Evolutionary conservation across 2,797 vertebrate species (phyloP), one percentile per base, ranked within the genome.

Genomic region (Chloroceryle amazona): DNA sequence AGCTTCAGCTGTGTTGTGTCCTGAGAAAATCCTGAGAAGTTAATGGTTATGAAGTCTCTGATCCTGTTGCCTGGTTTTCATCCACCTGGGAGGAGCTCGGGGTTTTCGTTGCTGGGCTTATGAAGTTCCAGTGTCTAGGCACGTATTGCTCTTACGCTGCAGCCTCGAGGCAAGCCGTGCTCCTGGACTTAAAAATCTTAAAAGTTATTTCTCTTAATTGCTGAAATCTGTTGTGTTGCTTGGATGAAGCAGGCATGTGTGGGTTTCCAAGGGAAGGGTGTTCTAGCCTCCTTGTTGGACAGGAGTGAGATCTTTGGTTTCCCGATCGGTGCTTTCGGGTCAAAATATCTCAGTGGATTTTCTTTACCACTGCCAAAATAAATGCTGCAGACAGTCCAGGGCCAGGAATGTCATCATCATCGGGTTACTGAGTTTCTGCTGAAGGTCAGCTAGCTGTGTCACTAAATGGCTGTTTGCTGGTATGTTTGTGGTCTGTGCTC

Each of bases 391-490:
- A 54, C 46, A 25, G 17, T 74, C 70, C 81, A 52, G 87, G 75
- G 81, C 85, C 74, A 54, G 87, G 57, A 66, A 62, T 91, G 86
- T 94, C 84, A 91, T 87, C 78, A 44, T 87, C 74, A 19, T 68
- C 13, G 22, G 81, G 92, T 91, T 96, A 70, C 86, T 63, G 75
- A 73, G 41, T 84, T 95, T 96, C 93, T 91, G 81, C 75, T 91
- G 89, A 93, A 94, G 95, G 95, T 94, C 96, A 86, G 79, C 81
- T 87, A n/a, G 41, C 63, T 87, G 87, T 89, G 87, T 85, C 85
- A 70, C 81, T 91, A 47, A 85, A 73, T 46, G 76, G 60, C 85
- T 86, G 79, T 71, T 91, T 63, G 87, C 82, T 83, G 63, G 17
- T 89, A 1, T 9, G 54, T 31, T 82, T 33, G 46, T 51, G 68